Base-by-base conservation (phyloP, 2,888 invertebrate genomes). In the Spodoptera picta region DNA sequence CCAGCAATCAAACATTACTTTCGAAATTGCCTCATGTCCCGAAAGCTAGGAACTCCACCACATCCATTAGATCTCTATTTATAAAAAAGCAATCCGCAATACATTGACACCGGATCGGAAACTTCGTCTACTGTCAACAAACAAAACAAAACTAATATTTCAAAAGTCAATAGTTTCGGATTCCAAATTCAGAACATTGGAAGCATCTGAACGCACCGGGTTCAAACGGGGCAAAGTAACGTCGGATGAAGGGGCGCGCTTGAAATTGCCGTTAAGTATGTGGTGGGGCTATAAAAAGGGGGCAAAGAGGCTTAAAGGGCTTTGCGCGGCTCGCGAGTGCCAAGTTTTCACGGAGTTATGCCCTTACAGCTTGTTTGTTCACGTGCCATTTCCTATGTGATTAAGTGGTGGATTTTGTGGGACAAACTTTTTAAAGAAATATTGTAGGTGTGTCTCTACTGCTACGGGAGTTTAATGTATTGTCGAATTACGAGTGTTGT, bases 181-280 rank as follows among this genome's bases (percentile, higher is more conserved):
- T 80, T 66, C 63, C 51, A 55, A 73, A 80, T 75, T 70, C 70
- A 55, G 63, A 78, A 75, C 70, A 69, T 70, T 67, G 27, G 61
- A 58, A 65, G 47, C 61, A 58, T 36, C 36, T 65, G 27, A 27
- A 27, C 27, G 3, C 58, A 72, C 68, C 63, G 69, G 60, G 77
- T 78, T 81, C 84, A 79, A 79, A 75, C 74, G 73, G 73, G 70
- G 69, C 80, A 69, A 85, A 85, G 84, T 85, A 84, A 79, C 81
- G 77, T 69, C 80, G 89, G 86, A 87, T 90, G 88, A 88, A 84
- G 80, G 87, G 84, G 75, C 65, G 79, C 84, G 85, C 86, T 87
- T 82, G 83, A 87, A 90, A 90, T 92, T 90, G 87, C 87, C 87
- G 87, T 86, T 93, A 93, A 92, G 93, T 92, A 90, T 91, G 91